These are phyloP conservation scores for Penaeus indicus DNA, from an alignment of 1,140 invertebrate species.

Conservation along the genomic window DNA sequence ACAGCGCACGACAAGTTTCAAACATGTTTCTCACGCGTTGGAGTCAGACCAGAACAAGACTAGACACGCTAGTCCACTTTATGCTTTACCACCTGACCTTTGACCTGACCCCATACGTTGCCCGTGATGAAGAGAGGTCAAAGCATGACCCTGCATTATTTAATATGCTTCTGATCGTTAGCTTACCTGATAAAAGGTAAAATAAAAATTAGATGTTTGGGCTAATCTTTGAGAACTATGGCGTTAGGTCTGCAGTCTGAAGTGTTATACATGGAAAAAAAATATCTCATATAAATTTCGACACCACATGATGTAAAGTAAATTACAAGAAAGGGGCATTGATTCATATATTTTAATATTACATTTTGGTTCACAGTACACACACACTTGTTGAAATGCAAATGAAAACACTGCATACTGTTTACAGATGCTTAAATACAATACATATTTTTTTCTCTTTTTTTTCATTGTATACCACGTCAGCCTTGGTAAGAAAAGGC, in stretches of 20 bases:
- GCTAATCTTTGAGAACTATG: background rate
- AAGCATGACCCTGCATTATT: background rate
- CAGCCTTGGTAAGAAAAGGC: conserved; percentile 20
- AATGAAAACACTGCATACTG: background rate
- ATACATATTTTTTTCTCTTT: background rate
- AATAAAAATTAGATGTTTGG: background rate
- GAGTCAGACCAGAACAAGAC: too few species aligned
- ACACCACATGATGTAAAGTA: too few species aligned
- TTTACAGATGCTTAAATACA: conserved; percentile 21
- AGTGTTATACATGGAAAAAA: conserved; percentile 6
- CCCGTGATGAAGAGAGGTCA: background rate
- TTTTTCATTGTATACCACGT: conserved; percentile 26
- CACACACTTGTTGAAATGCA: conserved; percentile 9
- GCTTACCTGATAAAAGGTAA: background rate
- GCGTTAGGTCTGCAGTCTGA: background rate
- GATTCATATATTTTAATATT: background rate
- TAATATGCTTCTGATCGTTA: background rate
- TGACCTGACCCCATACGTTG: too few species aligned
- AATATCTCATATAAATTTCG: background rate
- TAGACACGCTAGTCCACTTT: too few species aligned
- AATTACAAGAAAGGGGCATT: background rate
- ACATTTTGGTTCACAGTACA: background rate
- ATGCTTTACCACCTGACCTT: too few species aligned
- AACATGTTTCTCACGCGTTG: too few species aligned
- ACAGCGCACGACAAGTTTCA: too few species aligned